Percentiles rank a stretch among this genome's conserved stretches.
Conservation (phyloP, 2,113 vertebrate genomes). For the Stercorarius parasiticus region DNA sequence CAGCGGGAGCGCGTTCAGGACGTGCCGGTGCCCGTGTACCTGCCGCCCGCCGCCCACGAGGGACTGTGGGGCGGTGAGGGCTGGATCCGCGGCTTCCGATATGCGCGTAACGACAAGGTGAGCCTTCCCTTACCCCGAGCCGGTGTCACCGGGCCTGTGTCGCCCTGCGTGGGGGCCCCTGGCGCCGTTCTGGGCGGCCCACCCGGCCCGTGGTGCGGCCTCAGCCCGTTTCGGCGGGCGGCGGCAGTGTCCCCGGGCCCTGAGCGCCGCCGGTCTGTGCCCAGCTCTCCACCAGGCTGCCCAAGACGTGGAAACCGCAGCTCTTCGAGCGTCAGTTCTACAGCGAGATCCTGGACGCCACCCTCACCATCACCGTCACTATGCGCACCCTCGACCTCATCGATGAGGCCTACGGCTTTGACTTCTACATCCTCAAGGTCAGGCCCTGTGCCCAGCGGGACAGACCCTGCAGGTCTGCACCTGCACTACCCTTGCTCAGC, state of each 20-base stretch:
- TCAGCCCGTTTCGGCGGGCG: fast-evolving
- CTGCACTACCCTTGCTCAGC: fast-evolving
- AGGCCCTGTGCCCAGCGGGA: fast-evolving
- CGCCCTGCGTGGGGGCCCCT: fast-evolving
- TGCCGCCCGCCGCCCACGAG: constrained; percentile 80
- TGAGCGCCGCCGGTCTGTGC: fast-evolving
- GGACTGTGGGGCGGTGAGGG: constrained; percentile 96
- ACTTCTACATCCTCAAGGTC: constrained; percentile 94
- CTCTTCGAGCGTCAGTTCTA: constrained; percentile 86
- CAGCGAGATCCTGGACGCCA: constrained; percentile 92
- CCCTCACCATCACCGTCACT: constrained; percentile 84
- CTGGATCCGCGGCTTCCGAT: constrained; percentile 84
- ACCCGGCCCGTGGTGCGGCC: not conserved
- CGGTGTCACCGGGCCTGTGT: not conserved
- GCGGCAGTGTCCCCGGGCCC: not conserved
- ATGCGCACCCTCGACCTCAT: constrained; percentile 87
- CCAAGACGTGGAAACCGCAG: constrained; percentile 91
- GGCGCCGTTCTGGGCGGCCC: not conserved
- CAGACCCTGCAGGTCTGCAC: fast-evolving
- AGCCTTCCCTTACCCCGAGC: not conserved
- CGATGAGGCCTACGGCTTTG: constrained; percentile 87
- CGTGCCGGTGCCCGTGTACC: constrained; percentile 81
- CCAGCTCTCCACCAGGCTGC: constrained; percentile 83
- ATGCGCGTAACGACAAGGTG: constrained; percentile 88
- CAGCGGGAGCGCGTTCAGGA: constrained; percentile 87